Evolutionary conservation across 2,797 vertebrate species (phyloP), one percentile per base, ranked within the genome.

Genomic region (Eulemur coronatus): DNA sequence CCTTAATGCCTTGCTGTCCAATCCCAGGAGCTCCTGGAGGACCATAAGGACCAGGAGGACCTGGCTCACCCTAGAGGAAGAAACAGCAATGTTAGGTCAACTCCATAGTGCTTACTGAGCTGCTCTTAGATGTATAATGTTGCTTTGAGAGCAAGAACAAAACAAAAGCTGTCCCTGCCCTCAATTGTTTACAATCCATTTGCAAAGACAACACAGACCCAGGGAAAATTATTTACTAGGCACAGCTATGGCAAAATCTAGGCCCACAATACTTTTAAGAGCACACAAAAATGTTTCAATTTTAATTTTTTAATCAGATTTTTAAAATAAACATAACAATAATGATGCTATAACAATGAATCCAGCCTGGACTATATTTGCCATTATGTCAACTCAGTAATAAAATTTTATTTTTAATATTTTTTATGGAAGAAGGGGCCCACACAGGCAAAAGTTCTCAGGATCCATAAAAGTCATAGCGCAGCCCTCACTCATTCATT

Each of bases 1-100:
- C 98, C 98, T 98, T 98, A 86, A 98, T 95, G 78, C 98, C 98
- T 94, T 98, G 98, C 17, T 98, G 89, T 95, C 98, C 98, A 97
- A 98, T 70, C 12, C 98, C 98, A 63, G 98, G 67, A 5, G 17
- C 35, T 96, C 98, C 98, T 18, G 98, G 87, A 81, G 98, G 98
- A 82, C 98, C 98, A 86, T 97, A 97, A 59, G 98, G 98, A 85
- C 98, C 98, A 92, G 97, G 93, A 88, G 96, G 97, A 70, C 98
- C 98, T 97, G 96, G 98, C 4, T 99, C 98, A 86, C 98, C 98
- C 98, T 98, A 91, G 65, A 93, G 52, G 15, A 91, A 96, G 90
- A 96, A 96, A 96, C 35, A 87, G 59, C 4, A 0, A 26, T 28
- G 2, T 95, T 96, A 94, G 76, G 41, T 97, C 93, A 57, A 13